Base-by-base conservation (phyloP, 1,140 invertebrate genomes). In the Drosophila kurseongensis region DNA sequence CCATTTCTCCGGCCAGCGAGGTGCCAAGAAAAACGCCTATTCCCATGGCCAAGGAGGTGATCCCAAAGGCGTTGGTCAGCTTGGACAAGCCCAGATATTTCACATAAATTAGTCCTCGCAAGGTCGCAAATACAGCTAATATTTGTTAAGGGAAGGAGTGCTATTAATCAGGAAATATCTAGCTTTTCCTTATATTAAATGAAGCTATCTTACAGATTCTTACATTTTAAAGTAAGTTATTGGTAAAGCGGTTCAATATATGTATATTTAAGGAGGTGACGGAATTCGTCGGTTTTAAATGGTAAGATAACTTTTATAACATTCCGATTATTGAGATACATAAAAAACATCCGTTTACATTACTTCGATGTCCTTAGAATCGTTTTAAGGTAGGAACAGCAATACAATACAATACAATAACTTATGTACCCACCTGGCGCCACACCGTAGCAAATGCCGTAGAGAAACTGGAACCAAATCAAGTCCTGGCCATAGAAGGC, bases 401-500 rank as follows among this genome's bases (percentile, higher is more conserved):
- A n/a, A n/a, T n/a, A n/a, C n/a, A n/a, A n/a, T n/a, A n/a, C n/a
- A n/a, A n/a, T n/a, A 32, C 8, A 32, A 7, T 35, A 16, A 35
- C 23, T 8, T 9, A 8, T 29, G 7, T n/a, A 44, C 68, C 27
- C 51, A 91, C 90, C 90, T 86, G 98, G 96, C 50, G 97, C 95
- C n/a, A 98, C 93, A 44, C 98, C 98, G 93, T 98, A 99, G 4
- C 96, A 91, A 2, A 95, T 92, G 12, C 96, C 95, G 86, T 98
- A 99, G 42, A 94, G 92, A 76, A 94, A 96, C 90, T 95, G 98
- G 92, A 94, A 97, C 66, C 89, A 89, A 7, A 90, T 29, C 54
- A 75, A 8, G 52, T 89, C 51, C 12, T 36, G 29, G 16, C 90
- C 90, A 48, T 54, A 85, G 48, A 91, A 91, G 14, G 90, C 86